These are phyloP conservation scores for Arenaria interpres DNA, from an alignment of 2,113 vertebrate species.

Conservation along the genomic window DNA sequence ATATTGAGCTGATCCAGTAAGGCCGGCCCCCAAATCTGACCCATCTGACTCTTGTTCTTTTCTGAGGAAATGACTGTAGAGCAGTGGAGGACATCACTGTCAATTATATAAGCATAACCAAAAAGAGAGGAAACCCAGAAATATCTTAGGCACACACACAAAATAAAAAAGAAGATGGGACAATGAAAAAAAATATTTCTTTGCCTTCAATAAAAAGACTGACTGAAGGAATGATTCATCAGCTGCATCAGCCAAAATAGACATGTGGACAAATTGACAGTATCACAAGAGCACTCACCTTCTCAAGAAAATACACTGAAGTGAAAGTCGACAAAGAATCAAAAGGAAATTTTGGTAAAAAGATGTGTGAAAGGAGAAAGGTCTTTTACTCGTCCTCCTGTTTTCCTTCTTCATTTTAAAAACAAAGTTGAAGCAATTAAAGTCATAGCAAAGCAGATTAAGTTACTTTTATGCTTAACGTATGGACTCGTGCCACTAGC, in stretches of 20 bases:
- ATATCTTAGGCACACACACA: not conserved
- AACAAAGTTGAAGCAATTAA: not conserved
- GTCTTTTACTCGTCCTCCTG: not conserved
- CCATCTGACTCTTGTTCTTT: not conserved
- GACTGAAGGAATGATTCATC: not conserved
- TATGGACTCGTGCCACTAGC: not conserved
- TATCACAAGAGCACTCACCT: not conserved
- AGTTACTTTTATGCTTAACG: not conserved
- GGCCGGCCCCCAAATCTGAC: not conserved
- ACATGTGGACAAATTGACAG: fast-evolving
- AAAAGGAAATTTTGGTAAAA: not conserved
- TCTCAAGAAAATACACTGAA: not conserved
- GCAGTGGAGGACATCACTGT: not conserved
- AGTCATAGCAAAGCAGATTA: not conserved
- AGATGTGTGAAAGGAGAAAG: not conserved
- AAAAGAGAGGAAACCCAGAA: not conserved
- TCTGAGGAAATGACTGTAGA: not conserved
- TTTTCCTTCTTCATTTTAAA: not conserved
- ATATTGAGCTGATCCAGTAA: not conserved
- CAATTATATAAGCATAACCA: not conserved
- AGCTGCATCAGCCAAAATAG: not conserved
- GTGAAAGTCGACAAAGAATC: not conserved
- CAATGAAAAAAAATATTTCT: not conserved
- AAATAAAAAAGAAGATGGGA: not conserved
- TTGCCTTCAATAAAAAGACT: not conserved